Conservation (phyloP, 2,113 vertebrate genomes). For the Thinocorus orbignyianus region DNA sequence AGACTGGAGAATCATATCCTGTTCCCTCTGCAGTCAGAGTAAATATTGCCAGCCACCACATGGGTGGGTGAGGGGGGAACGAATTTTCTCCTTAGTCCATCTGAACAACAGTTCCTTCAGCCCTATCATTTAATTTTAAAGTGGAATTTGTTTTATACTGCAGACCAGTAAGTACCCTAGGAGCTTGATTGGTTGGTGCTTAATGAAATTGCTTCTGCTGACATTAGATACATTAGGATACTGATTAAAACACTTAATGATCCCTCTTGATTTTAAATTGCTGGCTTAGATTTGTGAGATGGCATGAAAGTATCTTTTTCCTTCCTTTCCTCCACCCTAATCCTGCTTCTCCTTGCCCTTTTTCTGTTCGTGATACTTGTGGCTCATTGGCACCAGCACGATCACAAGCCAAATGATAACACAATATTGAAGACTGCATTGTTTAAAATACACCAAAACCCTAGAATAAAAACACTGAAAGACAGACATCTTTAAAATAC, state of each 20-base stretch:
- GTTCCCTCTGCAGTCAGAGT: background rate
- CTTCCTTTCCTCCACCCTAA: conserved; percentile 21
- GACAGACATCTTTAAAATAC: background rate
- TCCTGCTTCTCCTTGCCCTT: conserved; percentile 12
- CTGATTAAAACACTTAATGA: conserved; percentile 61
- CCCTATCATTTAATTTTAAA: conserved; percentile 42
- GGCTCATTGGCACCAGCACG: background rate
- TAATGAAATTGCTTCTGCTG: conserved; percentile 68
- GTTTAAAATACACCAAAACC: background rate
- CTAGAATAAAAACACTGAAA: background rate
- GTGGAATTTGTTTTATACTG: conserved; percentile 49
- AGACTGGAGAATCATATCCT: background rate
- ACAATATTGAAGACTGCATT: background rate
- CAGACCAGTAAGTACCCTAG: conserved; percentile 38
- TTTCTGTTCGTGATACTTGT: conserved; percentile 10
- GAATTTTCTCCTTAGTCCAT: conserved; percentile 10
- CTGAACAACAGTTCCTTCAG: conserved; percentile 19
- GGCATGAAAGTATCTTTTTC: conserved; percentile 11
- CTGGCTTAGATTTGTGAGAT: conserved; percentile 28
- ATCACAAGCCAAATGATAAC: background rate
- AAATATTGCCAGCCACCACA: background rate
- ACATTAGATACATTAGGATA: conserved; percentile 60
- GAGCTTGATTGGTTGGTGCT: conserved; percentile 43
- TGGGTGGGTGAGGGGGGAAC: background rate
- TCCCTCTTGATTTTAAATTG: conserved; percentile 57